Evolutionary conservation across 2,888 invertebrate species (phyloP), one percentile per base, ranked within the genome.

Genomic region (Emesis furor): DNA sequence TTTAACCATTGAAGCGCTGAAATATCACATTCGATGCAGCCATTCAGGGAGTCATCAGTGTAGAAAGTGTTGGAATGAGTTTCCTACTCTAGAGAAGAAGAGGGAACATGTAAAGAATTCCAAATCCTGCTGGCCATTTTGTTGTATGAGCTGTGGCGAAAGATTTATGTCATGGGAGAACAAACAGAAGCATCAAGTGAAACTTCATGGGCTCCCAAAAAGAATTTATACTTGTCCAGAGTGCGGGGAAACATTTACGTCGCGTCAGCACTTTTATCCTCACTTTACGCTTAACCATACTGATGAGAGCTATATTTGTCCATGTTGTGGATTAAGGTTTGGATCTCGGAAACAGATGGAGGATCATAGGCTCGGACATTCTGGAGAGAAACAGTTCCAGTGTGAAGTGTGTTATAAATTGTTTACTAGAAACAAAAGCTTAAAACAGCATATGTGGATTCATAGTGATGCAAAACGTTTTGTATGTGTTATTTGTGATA

Each of bases 401-500:
- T 97, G 97, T 83, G 89, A 91, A 0, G 90, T 96, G 1, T 97
- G 97, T 85, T 91, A 92, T 1, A 97, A 97, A 85, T 89, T 93
- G 1, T 97, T 97, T 81, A 94, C 96, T 24, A 95, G 96, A n/a
- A 94, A 94, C 7, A 96, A 96, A 77, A 95, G 95, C 1, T 88
- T 97, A 3, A 91, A 90, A 1, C 95, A 95, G 71, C 96, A 96
- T 72, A 92, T 95, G 94, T 95, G 95, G 95, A 94, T 93, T 51
- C 96, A 96, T 75, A 94, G 93, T 69, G 94, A 95, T 68, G 91
- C 81, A 0, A 96, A 95, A 79, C 89, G 94, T 81, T 96, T 95
- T 72, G 84, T 88, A 1, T 96, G 96, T 77, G n/a, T 89, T 0
- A 77, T 94, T 42, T 96, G 96, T 75, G 90, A 93, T 2, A 95